A percentile compares a stretch with the other conserved stretches of the same genome.
Conservation (phyloP, 1,140 invertebrate species). For the Pseudomyrmex flavicornis region DNA sequence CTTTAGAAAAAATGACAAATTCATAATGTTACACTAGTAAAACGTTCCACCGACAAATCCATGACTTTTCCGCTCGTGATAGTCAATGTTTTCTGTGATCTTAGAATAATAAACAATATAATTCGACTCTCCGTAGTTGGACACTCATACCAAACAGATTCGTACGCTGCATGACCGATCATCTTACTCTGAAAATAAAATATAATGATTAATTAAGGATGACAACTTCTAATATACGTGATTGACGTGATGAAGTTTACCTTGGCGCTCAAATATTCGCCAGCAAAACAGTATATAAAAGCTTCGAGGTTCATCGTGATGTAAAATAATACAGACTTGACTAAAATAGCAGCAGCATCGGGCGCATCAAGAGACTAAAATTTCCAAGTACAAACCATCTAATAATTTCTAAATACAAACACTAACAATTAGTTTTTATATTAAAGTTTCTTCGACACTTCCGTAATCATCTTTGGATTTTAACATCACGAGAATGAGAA, state of each 20-base stretch:
- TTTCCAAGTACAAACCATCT: background rate
- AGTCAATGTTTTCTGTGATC: constrained; percentile 44
- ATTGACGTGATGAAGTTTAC: constrained; percentile 2
- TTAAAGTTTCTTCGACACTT: background rate
- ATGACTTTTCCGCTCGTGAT: constrained; percentile 51
- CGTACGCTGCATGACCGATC: constrained; percentile 28
- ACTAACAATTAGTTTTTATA: background rate
- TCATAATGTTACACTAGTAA: constrained; percentile 39
- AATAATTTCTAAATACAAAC: background rate
- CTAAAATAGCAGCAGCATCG: background rate
- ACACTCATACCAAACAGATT: constrained; percentile 41
- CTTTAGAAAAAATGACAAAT: background rate
- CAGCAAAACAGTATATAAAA: constrained; percentile 54
- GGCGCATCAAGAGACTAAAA: constrained; percentile 35
- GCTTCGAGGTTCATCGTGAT: constrained; percentile 42
- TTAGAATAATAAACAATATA: constrained; percentile 22
- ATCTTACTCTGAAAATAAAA: constrained; percentile 27
- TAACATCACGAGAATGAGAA: background rate
- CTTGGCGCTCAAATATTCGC: constrained; percentile 58
- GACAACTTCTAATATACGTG: background rate
- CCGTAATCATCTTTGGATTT: background rate
- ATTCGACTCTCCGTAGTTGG: background rate
- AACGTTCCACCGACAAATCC: constrained; percentile 51
- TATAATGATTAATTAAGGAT: background rate
- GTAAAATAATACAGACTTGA: constrained; percentile 23